These are phyloP conservation scores for Laticauda laticaudata DNA, from an alignment of 2,113 vertebrate genomes.

Conservation along the genomic window DNA sequence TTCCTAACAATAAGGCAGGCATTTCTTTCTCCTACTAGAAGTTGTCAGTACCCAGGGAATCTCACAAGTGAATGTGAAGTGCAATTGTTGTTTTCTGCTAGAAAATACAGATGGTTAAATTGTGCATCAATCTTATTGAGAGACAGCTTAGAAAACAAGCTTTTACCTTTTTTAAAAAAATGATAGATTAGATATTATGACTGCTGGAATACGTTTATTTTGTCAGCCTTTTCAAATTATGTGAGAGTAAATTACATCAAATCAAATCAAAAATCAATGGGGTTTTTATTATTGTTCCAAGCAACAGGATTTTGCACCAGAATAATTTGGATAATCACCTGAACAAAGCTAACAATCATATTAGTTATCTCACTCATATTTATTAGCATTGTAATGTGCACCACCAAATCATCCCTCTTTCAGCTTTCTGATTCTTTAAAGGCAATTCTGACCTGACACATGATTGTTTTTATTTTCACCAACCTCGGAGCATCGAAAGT, in stretches of 20 bases:
- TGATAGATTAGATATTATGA: not conserved
- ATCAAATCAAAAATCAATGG: not conserved
- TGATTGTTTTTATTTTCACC: not conserved
- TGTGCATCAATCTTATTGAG: not conserved
- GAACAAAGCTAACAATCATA: not conserved
- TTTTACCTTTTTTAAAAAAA: not conserved
- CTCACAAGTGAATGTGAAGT: not conserved
- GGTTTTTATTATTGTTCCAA: not conserved
- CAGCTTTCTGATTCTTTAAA: not conserved
- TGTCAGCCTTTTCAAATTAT: not conserved
- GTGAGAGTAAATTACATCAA: not conserved
- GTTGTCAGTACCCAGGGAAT: not conserved
- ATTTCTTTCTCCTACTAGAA: not conserved
- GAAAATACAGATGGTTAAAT: not conserved
- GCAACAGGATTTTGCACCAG: not conserved
- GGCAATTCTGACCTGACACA: not conserved
- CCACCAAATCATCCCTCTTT: not conserved
- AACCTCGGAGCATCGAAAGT: not conserved
- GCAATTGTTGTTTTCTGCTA: not conserved
- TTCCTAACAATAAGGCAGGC: accelerated
- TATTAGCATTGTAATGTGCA: not conserved
- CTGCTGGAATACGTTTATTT: not conserved
- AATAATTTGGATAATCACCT: not conserved
- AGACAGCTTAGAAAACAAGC: not conserved
- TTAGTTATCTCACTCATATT: not conserved